Evolutionary conservation across 1,140 invertebrate species (phyloP), one percentile per base, ranked within the genome.

Genomic region (Oreohelix idahoensis): DNA sequence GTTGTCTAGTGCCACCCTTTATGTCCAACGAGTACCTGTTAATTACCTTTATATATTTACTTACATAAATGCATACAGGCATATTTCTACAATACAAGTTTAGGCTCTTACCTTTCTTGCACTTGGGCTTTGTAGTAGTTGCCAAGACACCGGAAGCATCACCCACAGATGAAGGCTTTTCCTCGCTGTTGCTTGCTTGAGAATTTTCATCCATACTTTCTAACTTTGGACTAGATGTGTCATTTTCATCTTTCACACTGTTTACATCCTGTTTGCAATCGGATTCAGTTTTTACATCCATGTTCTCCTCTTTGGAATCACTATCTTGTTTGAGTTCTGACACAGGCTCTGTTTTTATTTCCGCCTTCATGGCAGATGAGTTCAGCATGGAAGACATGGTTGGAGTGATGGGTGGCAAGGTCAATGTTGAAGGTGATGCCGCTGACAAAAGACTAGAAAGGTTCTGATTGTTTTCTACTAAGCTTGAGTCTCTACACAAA

Each of bases 281-380:
- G 0, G 38, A 42, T 36, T 86, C 83, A 36, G 77, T 51, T 76
- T 86, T 86, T 29, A 83, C 70, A 35, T 86, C 84, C 49, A 80
- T 84, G 38, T 85, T 85, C 74, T 89, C 89, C 51, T 84, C 81
- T 81, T 91, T 90, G 29, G 88, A 85, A 51, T 88, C 86, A 13
- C 84, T 38, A 79, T 87, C 84, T 49, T 53, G 35, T 83, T 87
- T 88, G 15, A 81, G 39, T 70, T 81, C 79, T 2, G 42, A 42
- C 32, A 66, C 66, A 13, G 79, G 42, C 32, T 82, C 80, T n/a
- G 70, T 82, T 75, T 82, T 82, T 0, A 82, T 71, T 32, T 74
- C 71, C 0, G 70, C n/a, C n/a, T 58, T 73, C 32, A 49, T 26
- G 36, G 63, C 15, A 29, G 80, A 23, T 75, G 66, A 49, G 35